Conservation (phyloP, 1,140 invertebrate genomes). For the Solenopsis fugax region DNA sequence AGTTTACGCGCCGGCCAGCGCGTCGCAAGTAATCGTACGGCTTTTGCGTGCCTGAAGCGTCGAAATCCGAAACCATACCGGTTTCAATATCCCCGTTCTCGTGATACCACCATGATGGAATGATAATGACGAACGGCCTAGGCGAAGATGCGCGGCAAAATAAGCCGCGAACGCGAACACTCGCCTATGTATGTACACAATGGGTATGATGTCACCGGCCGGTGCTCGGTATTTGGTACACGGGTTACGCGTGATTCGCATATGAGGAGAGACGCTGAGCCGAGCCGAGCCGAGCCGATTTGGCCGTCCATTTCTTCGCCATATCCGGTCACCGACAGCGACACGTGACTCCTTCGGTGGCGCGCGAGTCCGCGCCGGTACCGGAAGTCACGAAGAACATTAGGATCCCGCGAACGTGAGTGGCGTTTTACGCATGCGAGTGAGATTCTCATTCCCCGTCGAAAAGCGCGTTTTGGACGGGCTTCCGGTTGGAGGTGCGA, state of each 20-base stretch:
- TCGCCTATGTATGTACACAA: slow-evolving; percentile 63
- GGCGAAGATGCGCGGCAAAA: slow-evolving; percentile 44
- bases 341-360: slow-evolving; percentile 60
- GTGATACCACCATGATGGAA: slow-evolving; percentile 35
- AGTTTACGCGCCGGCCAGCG: neutral
- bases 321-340: slow-evolving; percentile 80
- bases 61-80: slow-evolving; percentile 39
- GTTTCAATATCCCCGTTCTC: slow-evolving; percentile 34
- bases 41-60: neutral
- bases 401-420: slow-evolving; percentile 52
- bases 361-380: slow-evolving; percentile 51
- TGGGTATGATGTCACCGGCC: slow-evolving; percentile 80
- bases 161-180: slow-evolving; percentile 30
- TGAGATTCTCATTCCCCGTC: slow-evolving; percentile 23
- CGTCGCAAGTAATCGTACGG: neutral
- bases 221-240: slow-evolving; percentile 83
- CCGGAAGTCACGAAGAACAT: slow-evolving; percentile 81
- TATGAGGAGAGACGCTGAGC: slow-evolving; percentile 70
- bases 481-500: slow-evolving; percentile 33
- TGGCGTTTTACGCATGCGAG: neutral
- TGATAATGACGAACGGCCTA: slow-evolving; percentile 32
- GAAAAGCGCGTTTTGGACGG: slow-evolving; percentile 29
- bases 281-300: slow-evolving; percentile 65
- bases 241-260: slow-evolving; percentile 80
- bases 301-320: slow-evolving; percentile 78